Conservation (phyloP, 2,888 invertebrate genomes). For the Epirrhoe tristata region DNA sequence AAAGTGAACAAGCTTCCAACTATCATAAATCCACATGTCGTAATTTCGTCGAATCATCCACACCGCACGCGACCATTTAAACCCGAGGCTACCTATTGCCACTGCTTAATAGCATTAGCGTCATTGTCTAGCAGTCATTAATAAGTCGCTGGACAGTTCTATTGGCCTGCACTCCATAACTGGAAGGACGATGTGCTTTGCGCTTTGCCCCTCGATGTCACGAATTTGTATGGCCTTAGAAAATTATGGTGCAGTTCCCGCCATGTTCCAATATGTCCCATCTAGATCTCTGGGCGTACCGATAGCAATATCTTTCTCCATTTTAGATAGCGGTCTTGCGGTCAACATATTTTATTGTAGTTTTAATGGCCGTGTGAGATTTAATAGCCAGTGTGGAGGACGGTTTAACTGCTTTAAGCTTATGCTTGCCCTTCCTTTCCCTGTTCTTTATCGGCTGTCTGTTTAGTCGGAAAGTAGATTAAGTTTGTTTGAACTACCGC, state of each 20-base stretch:
- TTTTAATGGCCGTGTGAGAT: slow-evolving; percentile 36
- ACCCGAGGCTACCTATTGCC: slow-evolving; percentile 61
- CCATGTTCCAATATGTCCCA: slow-evolving; percentile 52
- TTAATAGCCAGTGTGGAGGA: slow-evolving; percentile 34
- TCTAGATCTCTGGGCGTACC: slow-evolving; percentile 40
- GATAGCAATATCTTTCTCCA: slow-evolving; percentile 37
- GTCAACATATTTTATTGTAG: slow-evolving; percentile 39
- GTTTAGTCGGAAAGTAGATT: slow-evolving; percentile 16
- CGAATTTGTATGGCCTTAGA: slow-evolving; percentile 69
- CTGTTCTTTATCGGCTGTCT: slow-evolving; percentile 46
- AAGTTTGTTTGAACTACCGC: slow-evolving; percentile 21
- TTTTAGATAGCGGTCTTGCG: slow-evolving; percentile 31
- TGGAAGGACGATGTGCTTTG: slow-evolving; percentile 56
- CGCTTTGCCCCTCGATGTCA: slow-evolving; percentile 65
- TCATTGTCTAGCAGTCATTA: slow-evolving; percentile 79
- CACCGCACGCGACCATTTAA: slow-evolving; percentile 60
- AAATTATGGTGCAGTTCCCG: slow-evolving; percentile 51
- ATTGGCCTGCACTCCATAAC: slow-evolving; percentile 74
- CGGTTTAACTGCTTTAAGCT: slow-evolving; percentile 31
- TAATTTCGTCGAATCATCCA: slow-evolving; percentile 44
- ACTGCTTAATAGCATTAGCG: slow-evolving; percentile 80
- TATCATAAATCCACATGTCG: slow-evolving; percentile 35
- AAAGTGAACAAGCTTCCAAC: slow-evolving; percentile 24
- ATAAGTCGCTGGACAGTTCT: slow-evolving; percentile 78
- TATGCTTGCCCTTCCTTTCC: slow-evolving; percentile 31